These are phyloP conservation scores for Apamea epomidion DNA, from an alignment of 2,888 invertebrate species.

Conservation along the genomic window DNA sequence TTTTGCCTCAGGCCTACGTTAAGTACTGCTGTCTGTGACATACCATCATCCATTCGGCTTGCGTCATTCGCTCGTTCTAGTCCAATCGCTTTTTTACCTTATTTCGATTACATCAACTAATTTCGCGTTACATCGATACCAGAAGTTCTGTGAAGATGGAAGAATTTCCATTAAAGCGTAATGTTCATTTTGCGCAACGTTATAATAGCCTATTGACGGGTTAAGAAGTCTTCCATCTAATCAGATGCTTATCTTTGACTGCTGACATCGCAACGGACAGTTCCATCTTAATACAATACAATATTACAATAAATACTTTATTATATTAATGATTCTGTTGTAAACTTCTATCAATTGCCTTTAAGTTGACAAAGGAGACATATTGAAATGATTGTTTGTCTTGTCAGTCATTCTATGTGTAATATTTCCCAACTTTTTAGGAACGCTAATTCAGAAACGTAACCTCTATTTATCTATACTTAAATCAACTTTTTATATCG, in stretches of 20 bases:
- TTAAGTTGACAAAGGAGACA: constrained; percentile 26
- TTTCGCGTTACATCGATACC: constrained; percentile 82
- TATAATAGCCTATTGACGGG: constrained; percentile 72
- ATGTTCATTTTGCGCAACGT: constrained; percentile 79
- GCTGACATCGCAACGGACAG: constrained; percentile 56
- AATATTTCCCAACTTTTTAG: constrained; percentile 44
- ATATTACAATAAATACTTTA: constrained; percentile 47
- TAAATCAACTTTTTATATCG: constrained; percentile 48
- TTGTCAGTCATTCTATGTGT: constrained; percentile 34
- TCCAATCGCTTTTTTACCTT: constrained; percentile 78
- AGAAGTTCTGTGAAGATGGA: constrained; percentile 75
- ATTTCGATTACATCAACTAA: constrained; percentile 83
- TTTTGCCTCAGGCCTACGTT: constrained; percentile 38
- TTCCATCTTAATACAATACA: constrained; percentile 37
- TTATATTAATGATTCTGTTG: constrained; percentile 37
- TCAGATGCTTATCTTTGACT: constrained; percentile 63
- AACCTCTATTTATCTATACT: constrained; percentile 47
- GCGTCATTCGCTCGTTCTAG: constrained; percentile 76
- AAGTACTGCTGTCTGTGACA: constrained; percentile 65
- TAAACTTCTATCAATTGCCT: constrained; percentile 40
- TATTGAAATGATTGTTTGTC: constrained; percentile 48
- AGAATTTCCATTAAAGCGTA: constrained; percentile 81
- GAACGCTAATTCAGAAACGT: constrained; percentile 28
- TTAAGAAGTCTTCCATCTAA: constrained; percentile 62
- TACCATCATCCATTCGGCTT: constrained; percentile 73